Base-by-base conservation (phyloP, 2,888 invertebrate genomes). In the Cetonia aurata region DNA sequence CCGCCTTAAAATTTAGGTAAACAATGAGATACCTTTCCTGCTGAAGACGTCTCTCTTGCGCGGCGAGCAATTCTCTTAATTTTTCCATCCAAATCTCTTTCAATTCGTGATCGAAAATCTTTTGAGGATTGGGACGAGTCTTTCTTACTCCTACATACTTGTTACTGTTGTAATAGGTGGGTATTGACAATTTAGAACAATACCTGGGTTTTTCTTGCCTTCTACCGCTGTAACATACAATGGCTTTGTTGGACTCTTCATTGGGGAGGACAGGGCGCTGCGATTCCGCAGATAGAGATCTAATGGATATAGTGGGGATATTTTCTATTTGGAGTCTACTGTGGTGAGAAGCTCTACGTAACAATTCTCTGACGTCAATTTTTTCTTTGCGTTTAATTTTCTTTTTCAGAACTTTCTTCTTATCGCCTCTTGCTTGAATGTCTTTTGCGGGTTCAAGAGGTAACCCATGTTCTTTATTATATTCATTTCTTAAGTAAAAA, bases 1-100 rank as follows among this genome's bases (percentile, higher is more conserved):
- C 8, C 6, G 15, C 9, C 15, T 50, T 9, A 9, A 50, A 15
- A 50, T 15, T 8, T 1, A 1, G 55, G 33, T 15, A 12, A 25
- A 25, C 4, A 25, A 25, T 25, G 4, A 25, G 25, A 84, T 83
- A 91, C 91, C 87, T 89, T 80, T 87, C 86, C 71, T 86, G 88
- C 78, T 91, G 91, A 66, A 91, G 78, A 73, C 87, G 86, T 76
- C 85, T 86, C 56, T 89, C 88, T 77, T 88, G 87, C 60, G 84
- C 85, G 4, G 78, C 84, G 53, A 91, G 78, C 72, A 89, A 79
- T 31, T 88, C 86, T 79, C 86, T 88, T 15, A 89, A 85, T 79
- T 88, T 89, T 72, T 86, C 86, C 71, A 89, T 77, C 81, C 89
- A 88, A 37, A 86, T 75, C 15, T 88, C 86, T 78, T 83, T 86